Evolutionary conservation across 2,797 vertebrate genomes (phyloP).

Genomic region (Urosaurus nigricauda): DNA sequence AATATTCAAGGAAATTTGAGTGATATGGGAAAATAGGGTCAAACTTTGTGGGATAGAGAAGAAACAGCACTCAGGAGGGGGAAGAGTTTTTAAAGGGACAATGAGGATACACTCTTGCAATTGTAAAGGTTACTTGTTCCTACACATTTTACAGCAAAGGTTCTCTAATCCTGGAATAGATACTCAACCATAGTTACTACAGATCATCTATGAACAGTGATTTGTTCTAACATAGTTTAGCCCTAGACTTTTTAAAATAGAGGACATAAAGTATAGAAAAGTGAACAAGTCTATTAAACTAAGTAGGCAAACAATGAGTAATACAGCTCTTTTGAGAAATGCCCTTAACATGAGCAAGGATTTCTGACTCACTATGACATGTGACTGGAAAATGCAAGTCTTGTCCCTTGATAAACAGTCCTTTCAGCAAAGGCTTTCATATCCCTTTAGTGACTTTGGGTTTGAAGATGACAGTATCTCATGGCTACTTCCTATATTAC

Average conservation of each 20-base stretch:
- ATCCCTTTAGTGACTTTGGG: slow-evolving; percentile 13
- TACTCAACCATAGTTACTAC: too few species aligned
- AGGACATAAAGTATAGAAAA: slow-evolving; percentile 25
- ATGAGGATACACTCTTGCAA: not conserved
- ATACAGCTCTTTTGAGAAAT: not conserved
- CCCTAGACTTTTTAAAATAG: not conserved
- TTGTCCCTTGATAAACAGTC: slow-evolving; percentile 22
- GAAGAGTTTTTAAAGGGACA: not conserved
- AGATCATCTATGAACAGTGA: slow-evolving; percentile 10
- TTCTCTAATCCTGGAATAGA: not conserved
- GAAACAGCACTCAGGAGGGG: not conserved
- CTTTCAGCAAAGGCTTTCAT: slow-evolving; percentile 32
- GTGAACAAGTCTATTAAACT: not conserved
- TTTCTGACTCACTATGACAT: slow-evolving; percentile 32
- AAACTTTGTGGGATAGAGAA: not conserved
- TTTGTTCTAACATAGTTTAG: slow-evolving; percentile 1
- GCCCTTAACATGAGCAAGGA: not conserved
- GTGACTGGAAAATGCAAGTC: slow-evolving; percentile 27
- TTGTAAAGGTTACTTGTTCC: not conserved
- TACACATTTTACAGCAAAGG: not conserved
- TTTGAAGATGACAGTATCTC: slow-evolving; percentile 26
- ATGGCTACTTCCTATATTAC: slow-evolving; percentile 1
- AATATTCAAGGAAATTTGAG: not conserved
- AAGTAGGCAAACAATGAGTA: slow-evolving; percentile 25
- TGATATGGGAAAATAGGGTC: not conserved